These are phyloP conservation scores for Myxocyprinus asiaticus DNA, from an alignment of 2,113 vertebrate genomes.

Conservation along the genomic window DNA sequence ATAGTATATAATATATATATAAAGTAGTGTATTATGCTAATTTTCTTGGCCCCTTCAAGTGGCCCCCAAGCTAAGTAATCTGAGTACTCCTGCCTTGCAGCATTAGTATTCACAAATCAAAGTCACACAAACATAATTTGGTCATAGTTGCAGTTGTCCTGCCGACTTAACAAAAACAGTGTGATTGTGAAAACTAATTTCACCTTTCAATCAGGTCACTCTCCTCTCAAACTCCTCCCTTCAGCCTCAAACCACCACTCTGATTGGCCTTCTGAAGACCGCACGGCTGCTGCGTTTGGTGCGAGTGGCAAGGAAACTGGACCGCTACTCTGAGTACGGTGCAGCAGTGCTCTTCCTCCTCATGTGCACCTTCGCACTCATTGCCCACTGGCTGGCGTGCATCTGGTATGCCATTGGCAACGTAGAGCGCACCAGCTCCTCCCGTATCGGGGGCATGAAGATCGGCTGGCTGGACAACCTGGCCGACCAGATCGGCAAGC, in stretches of 20 bases:
- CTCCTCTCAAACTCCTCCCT: not conserved
- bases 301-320: conserved; percentile 89
- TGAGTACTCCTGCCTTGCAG: no score
- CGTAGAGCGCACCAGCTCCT: conserved; percentile 86
- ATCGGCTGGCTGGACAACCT: conserved; percentile 98
- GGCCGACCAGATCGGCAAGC: conserved; percentile 92
- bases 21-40: no score
- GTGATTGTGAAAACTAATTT: not conserved
- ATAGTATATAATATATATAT: no score
- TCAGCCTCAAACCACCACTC: conserved; percentile 79
- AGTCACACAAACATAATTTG: no score
- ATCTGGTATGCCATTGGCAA: conserved; percentile 97
- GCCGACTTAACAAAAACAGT: no score
- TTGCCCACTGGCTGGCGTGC: conserved; percentile 93
- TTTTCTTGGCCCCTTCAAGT: no score
- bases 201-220: no score
- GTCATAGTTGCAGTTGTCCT: no score
- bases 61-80: no score
- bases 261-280: conserved; percentile 93
- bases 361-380: conserved; percentile 94
- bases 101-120: no score
- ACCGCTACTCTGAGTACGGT: conserved; percentile 92
- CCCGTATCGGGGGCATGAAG: conserved; percentile 77
- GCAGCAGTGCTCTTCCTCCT: conserved; percentile 91
- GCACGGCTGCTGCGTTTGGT: conserved; percentile 89